These are phyloP conservation scores for Leptodactylus fuscus DNA, from an alignment of 2,113 vertebrate genomes.

Conservation along the genomic window DNA sequence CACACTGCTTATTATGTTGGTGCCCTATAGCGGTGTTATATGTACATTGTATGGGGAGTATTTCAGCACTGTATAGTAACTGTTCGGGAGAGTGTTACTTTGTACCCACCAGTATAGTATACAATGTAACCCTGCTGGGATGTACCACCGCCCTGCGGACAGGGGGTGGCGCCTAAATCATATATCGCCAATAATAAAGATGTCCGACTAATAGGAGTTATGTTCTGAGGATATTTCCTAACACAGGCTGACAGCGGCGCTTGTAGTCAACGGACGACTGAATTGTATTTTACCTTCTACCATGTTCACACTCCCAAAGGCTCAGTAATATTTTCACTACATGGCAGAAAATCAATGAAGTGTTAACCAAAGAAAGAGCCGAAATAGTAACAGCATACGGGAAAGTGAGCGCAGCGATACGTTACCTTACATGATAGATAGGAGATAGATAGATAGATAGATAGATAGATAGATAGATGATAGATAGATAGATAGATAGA, in stretches of 20 bases:
- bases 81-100: too few species aligned
- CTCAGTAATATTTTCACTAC: neutral
- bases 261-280: neutral
- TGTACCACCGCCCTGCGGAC: too few species aligned
- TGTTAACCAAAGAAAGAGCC: neutral
- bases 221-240: neutral
- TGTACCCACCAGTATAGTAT: too few species aligned
- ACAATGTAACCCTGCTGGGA: too few species aligned
- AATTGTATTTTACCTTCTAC: neutral
- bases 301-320: neutral
- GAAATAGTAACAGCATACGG: neutral
- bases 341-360: constrained; percentile 17
- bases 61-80: too few species aligned
- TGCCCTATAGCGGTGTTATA: too few species aligned
- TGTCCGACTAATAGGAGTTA: too few species aligned
- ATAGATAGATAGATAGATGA: neutral
- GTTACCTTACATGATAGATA: neutral
- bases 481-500: constrained; percentile 5
- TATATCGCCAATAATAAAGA: too few species aligned
- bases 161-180: too few species aligned
- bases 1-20: too few species aligned
- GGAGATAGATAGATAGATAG: neutral
- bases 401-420: neutral
- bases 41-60: too few species aligned
- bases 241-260: neutral